Base-by-base conservation (phyloP, 2,888 invertebrate species). In the Malthinus seriepunctatus region DNA sequence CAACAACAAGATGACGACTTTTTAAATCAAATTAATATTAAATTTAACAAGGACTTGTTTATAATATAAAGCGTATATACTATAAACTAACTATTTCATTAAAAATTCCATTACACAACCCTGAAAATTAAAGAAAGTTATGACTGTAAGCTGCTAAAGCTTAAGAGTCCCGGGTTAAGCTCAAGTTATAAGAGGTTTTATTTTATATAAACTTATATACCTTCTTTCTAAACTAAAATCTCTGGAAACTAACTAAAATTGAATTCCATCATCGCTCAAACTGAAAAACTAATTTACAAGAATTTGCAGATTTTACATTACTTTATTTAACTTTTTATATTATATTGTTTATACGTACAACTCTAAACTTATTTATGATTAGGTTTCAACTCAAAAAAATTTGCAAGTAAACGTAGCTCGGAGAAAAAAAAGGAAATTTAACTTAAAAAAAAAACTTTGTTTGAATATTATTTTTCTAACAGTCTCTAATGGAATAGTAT, bases 101-200 rank as follows among this genome's bases (percentile, higher is more conserved):
- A 59, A 59, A 59, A 59, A 59, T 59, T 59, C 58, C 58, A 59
- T 59, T 59, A 59, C 53, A 15, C 35, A 45, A 45, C 33, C 32
- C 48, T 49, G 44, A 54, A 59, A 59, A 49, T 59, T 59, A 53
- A 50, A 49, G 58, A 53, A 54, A 59, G 46, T 53, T 57, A 57
- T 48, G 47, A 52, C 47, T 52, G 8, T 52, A 48, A 48, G 51
- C 49, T 50, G 33, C 31, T 32, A 34, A 39, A 49, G 57, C 50
- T 50, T 14, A 49, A 39, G 56, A 56, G 53, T 38, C 46, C 8
- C 32, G 53, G 53, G 46, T 53, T 53, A 53, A 46, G 56, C 15
- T 14, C 11, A 37, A 49, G 50, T 56, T 56, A 49, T 50, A 50
- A 42, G 48, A 45, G 56, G 35, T 56, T 38, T 49, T 55, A 50